Percentiles rank a stretch among this genome's conserved stretches.
These are phyloP conservation scores for Pterostichus niger DNA, from an alignment of 2,888 invertebrate species.

Conservation along the genomic window DNA sequence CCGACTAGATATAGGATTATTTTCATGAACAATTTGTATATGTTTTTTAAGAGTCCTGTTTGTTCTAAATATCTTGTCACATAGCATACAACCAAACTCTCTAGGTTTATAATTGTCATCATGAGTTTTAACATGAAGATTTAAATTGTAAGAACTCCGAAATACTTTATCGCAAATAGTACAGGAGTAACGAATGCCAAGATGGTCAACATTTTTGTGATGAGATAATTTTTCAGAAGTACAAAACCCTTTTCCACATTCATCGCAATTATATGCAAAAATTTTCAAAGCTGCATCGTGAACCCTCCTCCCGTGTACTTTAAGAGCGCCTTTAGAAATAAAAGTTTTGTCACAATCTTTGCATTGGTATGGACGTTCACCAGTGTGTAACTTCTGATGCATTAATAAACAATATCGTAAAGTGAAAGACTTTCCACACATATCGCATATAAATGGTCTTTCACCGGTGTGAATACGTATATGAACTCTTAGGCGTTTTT, in stretches of 20 bases:
- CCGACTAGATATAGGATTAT: not conserved
- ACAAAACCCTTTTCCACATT: no score
- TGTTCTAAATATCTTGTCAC: conserved; percentile 57
- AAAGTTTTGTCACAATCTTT: conserved; percentile 72
- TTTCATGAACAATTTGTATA: conserved; percentile 37
- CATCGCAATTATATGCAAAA: conserved; percentile 43
- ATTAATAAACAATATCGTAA: conserved; percentile 77
- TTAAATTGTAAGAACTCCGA: conserved; percentile 79
- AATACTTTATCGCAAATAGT: conserved; percentile 78
- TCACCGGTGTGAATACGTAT: conserved; percentile 76
- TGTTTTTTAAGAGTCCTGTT: conserved; percentile 55
- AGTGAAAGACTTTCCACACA: conserved; percentile 76
- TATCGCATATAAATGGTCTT: conserved; percentile 76
- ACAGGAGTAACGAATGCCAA: conserved; percentile 73
- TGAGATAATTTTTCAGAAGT: conserved; percentile 62
- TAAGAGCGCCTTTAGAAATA: conserved; percentile 78
- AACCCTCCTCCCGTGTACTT: conserved; percentile 74
- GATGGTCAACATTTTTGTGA: conserved; percentile 70
- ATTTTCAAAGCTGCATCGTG: not conserved
- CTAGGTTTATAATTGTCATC: conserved; percentile 71
- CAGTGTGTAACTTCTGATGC: conserved; percentile 25
- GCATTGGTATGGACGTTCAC: conserved; percentile 73
- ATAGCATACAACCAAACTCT: conserved; percentile 53
- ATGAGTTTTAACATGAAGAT: conserved; percentile 78
- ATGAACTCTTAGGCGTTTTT: conserved; percentile 74